These are phyloP conservation scores for Andrena flavipes DNA, from an alignment of 2,888 invertebrate genomes.

Conservation along the genomic window DNA sequence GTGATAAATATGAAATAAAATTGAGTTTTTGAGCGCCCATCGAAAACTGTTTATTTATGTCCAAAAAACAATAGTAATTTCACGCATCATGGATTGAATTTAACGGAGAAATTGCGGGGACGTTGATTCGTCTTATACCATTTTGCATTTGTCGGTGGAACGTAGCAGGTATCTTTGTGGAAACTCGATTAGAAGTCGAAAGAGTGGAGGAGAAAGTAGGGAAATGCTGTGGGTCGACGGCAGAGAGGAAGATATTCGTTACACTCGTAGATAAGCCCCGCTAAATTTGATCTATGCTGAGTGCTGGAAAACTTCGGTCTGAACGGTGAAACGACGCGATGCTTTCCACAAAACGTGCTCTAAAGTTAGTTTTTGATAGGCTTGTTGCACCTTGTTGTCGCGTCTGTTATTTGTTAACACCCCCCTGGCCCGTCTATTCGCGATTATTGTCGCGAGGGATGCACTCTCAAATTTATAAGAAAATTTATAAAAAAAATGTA, in stretches of 20 bases:
- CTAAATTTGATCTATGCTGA: conserved; percentile 41
- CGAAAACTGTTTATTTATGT: too few relatives aligned
- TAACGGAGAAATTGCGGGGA: neutral
- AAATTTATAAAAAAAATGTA: too few relatives aligned
- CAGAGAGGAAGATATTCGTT: conserved; percentile 15
- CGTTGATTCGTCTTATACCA: conserved; percentile 36
- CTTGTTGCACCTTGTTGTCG: neutral
- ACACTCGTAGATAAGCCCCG: conserved; percentile 36
- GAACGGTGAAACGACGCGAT: conserved; percentile 11
- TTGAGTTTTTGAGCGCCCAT: too few relatives aligned
- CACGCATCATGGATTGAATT: conserved; percentile 15
- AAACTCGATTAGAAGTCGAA: conserved; percentile 26
- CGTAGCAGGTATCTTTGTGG: conserved; percentile 32
- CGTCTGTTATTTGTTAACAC: conserved; percentile 1
- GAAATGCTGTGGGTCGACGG: conserved; percentile 21
- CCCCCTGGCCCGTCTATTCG: neutral
- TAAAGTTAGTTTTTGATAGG: conserved; percentile 34
- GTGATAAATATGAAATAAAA: too few relatives aligned
- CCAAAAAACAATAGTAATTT: neutral
- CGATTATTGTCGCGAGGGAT: neutral
- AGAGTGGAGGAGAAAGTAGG: conserved; percentile 12
- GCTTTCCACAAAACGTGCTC: conserved; percentile 6
- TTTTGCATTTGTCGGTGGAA: conserved; percentile 34
- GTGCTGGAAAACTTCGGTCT: conserved; percentile 16
- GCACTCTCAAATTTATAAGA: too few relatives aligned